Base-by-base conservation (phyloP, 2,888 invertebrate species). In the Cantharis rustica region DNA sequence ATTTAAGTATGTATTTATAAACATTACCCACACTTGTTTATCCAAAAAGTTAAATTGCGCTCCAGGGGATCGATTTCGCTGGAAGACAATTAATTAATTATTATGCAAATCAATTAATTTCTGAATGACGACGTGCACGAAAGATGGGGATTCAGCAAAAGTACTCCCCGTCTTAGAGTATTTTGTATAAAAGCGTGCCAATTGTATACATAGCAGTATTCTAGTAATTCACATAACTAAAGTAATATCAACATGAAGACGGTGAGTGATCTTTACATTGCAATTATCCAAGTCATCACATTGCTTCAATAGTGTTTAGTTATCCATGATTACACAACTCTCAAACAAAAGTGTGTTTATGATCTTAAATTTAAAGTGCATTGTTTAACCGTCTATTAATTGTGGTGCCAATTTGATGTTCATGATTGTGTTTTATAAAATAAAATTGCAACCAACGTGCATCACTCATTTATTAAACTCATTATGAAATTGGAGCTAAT, bases 241-340 rank as follows among this genome's bases (percentile, higher is more conserved):
- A 64, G 64, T 64, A 64, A 64, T 31, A 71, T 71, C 76, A 82
- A 80, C 79, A 82, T 81, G 76, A 79, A 81, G 76, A 80, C 79
- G 82, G 82, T 82, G 80, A 82, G 82, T 81, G 79, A 64, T 79
- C 72, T 73, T 75, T 79, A 72, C 72, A 13, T 64, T 20, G 64
- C 64, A 64, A 64, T 64, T 64, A 64, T 20, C 20, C 20, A 20
- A 16, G n/a, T 64, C 64, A 64, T 64, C 64, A 64, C 64, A 64
- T 64, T 64, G 64, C 64, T 64, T 64, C 64, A 16, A 64, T 64
- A 16, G 64, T 63, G 63, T 16, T 63, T 11, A 31, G 31, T 31
- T 31, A 31, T 31, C 13, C 5, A 31, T 31, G 31, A 31, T 31
- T 31, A 13, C 31, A 31, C 31, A 31, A 31, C 31, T 31, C 31